A percentile compares a stretch with the other conserved stretches of the same genome.
Evolutionary conservation across 2,113 vertebrate species (phyloP).

Genomic region (Zosterops pallidus): DNA sequence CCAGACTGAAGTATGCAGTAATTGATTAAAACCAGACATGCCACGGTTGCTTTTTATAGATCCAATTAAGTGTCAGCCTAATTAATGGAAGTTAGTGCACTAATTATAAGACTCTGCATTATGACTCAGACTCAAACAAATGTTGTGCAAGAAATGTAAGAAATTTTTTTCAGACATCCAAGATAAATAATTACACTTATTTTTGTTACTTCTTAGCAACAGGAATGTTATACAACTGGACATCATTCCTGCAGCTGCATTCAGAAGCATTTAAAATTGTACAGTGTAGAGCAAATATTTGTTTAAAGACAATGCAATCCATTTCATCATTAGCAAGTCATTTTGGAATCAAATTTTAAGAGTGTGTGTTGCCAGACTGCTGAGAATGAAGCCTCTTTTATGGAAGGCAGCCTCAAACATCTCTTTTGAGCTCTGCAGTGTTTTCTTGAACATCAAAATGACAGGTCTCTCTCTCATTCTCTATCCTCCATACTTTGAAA

Average conservation of each 20-base stretch:
- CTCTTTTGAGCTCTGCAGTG: neutral
- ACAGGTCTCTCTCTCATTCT: neutral
- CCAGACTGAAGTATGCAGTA: conserved; percentile 42
- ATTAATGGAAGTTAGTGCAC: conserved; percentile 60
- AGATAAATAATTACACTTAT: conserved; percentile 55
- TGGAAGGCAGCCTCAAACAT: neutral
- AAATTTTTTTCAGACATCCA: conserved; percentile 19
- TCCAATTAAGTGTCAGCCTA: conserved; percentile 51
- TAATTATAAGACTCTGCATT: conserved; percentile 50
- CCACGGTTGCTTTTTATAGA: conserved; percentile 59
- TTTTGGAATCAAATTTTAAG: conserved; percentile 1
- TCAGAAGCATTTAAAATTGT: conserved; percentile 5
- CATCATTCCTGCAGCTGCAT: conserved; percentile 48
- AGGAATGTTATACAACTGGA: conserved; percentile 25
- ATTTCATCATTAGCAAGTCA: neutral
- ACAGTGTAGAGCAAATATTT: conserved; percentile 39
- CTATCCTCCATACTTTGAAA: neutral
- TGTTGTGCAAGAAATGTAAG: conserved; percentile 2
- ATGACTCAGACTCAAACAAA: conserved; percentile 56
- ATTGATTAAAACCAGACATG: conserved; percentile 60
- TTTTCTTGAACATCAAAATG: neutral
- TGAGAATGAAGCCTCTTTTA: neutral
- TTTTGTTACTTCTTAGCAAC: conserved; percentile 49
- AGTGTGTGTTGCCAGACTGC: neutral
- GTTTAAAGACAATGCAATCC: conserved; percentile 41